These are phyloP conservation scores for Heptranchias perlo DNA, from an alignment of 2,113 vertebrate genomes.

Conservation along the genomic window DNA sequence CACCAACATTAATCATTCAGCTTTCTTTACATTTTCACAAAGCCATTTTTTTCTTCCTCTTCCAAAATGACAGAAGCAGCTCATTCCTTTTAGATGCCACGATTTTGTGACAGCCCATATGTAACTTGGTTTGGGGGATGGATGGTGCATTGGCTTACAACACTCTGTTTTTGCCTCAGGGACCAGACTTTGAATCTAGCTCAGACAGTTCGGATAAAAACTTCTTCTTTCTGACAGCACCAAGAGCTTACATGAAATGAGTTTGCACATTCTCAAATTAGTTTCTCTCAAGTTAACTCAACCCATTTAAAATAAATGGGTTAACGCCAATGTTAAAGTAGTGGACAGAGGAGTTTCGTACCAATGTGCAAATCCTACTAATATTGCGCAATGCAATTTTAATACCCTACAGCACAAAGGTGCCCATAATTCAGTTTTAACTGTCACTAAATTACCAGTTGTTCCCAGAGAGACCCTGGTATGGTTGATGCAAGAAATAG, in stretches of 20 bases:
- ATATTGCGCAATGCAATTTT: not conserved
- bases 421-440: not conserved
- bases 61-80: not conserved
- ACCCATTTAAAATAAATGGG: not conserved
- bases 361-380: not conserved
- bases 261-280: not conserved
- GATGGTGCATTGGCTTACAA: not conserved
- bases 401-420: not conserved
- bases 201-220: not conserved
- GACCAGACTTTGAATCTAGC: not conserved
- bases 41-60: not conserved
- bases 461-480: not conserved
- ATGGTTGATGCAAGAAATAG: not conserved
- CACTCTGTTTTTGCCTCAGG: not conserved
- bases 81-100: constrained; percentile 14
- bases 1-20: not conserved
- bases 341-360: not conserved
- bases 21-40: not conserved
- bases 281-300: not conserved
- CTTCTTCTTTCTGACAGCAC: not conserved
- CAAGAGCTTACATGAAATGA: constrained; percentile 5
- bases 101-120: constrained; percentile 8
- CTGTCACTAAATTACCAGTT: not conserved
- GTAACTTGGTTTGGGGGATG: not conserved
- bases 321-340: too few species aligned